A percentile compares a stretch with the other conserved stretches of the same genome.
phyloP scores from a whole-genome alignment of 23 tunicate species.

The Clavelina lepadiformis region DNA sequence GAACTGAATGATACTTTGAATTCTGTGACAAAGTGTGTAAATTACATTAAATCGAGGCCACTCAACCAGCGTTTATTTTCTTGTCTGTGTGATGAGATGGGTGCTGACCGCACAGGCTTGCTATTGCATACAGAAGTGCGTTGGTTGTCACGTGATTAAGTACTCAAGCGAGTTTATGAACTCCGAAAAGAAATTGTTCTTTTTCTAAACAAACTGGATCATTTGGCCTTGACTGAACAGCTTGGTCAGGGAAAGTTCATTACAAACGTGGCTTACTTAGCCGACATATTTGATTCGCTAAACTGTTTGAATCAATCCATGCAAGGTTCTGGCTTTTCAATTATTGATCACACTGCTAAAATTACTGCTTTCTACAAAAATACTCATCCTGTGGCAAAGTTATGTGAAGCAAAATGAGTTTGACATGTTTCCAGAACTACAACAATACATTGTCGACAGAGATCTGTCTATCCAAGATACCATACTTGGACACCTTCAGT shows the following conservation, averaged over 20 bases:
- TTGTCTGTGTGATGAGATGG: conserved; percentile 44
- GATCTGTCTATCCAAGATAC: background rate
- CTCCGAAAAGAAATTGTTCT: conserved; percentile 39
- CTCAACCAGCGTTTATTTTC: conserved; percentile 42
- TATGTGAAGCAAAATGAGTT: conserved; percentile 11
- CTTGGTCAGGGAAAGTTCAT: conserved; percentile 23
- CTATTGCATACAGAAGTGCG: conserved; percentile 36
- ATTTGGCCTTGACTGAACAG: conserved; percentile 38
- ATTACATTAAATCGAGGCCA: conserved; percentile 47
- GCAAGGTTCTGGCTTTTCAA: conserved; percentile 42
- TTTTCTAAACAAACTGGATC: conserved; percentile 33
- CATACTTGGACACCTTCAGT: conserved; percentile 19
- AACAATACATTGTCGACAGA: conserved; percentile 14
- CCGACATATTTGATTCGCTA: conserved; percentile 40
- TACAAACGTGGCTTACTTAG: conserved; percentile 47
- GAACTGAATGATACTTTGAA: conserved; percentile 46
- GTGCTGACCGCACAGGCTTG: conserved; percentile 47
- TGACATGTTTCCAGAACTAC: conserved; percentile 22
- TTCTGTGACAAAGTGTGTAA: conserved; percentile 49
- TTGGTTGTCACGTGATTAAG: conserved; percentile 39
- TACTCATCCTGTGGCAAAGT: conserved; percentile 24
- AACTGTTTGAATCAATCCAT: conserved; percentile 45
- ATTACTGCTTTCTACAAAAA: conserved; percentile 26
- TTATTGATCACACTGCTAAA: conserved; percentile 47
- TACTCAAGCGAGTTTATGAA: conserved; percentile 46